Evolutionary conservation across 2,888 invertebrate species (phyloP), one percentile per base, ranked within the genome.

Genomic region (Drosophila paranaensis): DNA sequence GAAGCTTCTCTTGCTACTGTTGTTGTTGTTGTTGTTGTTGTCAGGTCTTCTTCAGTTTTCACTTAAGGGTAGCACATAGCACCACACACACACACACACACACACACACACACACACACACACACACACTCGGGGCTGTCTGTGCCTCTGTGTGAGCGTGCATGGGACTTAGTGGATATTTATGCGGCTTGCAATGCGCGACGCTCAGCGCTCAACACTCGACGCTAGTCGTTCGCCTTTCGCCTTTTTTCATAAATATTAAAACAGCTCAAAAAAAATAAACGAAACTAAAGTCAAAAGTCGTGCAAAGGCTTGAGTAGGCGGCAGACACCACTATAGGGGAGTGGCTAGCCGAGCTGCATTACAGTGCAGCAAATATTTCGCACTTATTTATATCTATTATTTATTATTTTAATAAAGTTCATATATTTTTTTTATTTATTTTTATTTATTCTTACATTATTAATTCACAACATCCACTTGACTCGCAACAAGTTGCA

Each of bases 201-300:
- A 73, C 79, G 77, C 77, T 79, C 69, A 62, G 65, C 60, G 70
- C 68, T 63, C 82, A 48, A 62, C 64, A 56, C 71, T 60, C 82
- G 64, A 70, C 57, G 68, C 72, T 69, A 42, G 60, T 20, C 70
- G 54, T 51, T 64, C 57, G 79, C 42, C 77, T 57, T 71, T 73
- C 46, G 72, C 64, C 69, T 60, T 79, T 75, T 86, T 87, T 87
- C 86, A 87, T 87, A 87, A 87, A 87, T 87, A 88, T 87, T 88
- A 88, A 88, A 87, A 76, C 79, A 88, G 86, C 81, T 68, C 1
- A 25, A 25, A 74, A 35, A 33, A 20, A 20, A 40, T 1, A 54
- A 54, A 39, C 66, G 6, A 61, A 53, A 53, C 81, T 65, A 73
- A 83, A 88, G 85, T 85, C 82, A 81, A 81, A 84, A 82, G 88